Evolutionary conservation across 2,113 vertebrate genomes (phyloP).

Genomic region (Progne subis): DNA sequence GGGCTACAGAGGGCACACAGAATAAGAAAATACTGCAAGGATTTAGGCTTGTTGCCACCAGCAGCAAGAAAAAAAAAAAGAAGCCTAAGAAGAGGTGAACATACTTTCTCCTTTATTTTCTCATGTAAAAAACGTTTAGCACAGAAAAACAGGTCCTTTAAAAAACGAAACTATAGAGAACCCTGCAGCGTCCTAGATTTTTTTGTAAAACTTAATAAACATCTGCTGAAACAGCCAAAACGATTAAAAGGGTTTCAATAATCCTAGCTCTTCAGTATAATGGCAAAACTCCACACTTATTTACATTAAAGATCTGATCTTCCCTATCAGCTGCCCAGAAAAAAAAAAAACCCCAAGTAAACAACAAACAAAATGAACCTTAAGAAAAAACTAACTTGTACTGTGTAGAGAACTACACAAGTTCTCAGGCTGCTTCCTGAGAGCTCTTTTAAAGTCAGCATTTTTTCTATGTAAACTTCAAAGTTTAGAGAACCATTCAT

Average conservation of each 20-base stretch:
- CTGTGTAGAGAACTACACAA: not conserved
- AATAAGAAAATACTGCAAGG: not conserved
- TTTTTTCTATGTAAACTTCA: not conserved
- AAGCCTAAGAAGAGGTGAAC: not conserved
- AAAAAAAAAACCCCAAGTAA: not conserved
- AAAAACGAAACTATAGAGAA: not conserved
- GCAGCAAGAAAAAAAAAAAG: not conserved
- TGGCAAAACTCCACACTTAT: not conserved
- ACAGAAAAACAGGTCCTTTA: not conserved
- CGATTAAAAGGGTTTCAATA: not conserved
- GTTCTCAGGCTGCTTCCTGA: fast-evolving
- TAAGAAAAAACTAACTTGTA: not conserved
- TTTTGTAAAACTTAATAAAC: not conserved
- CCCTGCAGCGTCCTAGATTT: not conserved
- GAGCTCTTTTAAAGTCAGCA: not conserved
- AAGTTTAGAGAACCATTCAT: not conserved
- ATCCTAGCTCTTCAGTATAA: not conserved
- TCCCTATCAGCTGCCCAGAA: not conserved
- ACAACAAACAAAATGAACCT: not conserved
- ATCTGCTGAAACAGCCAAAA: not conserved
- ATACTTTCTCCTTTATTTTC: not conserved
- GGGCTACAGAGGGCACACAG: not conserved
- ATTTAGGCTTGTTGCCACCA: not conserved
- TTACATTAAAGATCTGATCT: not conserved
- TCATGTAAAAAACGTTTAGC: not conserved